Conservation (phyloP, 2,888 invertebrate genomes). For the Tipula lateralis region DNA sequence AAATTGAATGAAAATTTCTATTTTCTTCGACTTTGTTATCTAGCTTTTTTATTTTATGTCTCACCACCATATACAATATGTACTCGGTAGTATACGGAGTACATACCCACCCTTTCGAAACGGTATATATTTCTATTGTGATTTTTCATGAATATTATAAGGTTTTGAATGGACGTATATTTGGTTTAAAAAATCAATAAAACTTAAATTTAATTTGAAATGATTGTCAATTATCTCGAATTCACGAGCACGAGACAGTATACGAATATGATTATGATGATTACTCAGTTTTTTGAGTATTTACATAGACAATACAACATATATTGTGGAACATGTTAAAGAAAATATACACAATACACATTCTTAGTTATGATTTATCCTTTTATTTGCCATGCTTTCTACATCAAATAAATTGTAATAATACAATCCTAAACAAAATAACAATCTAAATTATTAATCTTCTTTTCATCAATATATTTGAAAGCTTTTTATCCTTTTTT, state of each 20-base stretch:
- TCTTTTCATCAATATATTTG: constrained; percentile 7
- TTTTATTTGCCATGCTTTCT: neutral
- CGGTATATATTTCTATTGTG: neutral
- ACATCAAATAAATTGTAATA: neutral
- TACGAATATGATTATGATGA: neutral
- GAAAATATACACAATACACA: neutral
- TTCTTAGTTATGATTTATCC: neutral
- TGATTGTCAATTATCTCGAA: neutral
- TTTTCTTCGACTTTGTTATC: neutral
- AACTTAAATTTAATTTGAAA: neutral
- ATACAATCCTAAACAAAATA: neutral
- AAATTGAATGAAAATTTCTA: constrained; percentile 11
- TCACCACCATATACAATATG: neutral
- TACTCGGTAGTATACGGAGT: neutral
- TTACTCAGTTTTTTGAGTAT: neutral
- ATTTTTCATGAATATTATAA: neutral
- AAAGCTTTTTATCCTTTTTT: constrained; percentile 3
- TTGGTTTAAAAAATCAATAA: neutral
- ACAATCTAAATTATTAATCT: constrained; percentile 20
- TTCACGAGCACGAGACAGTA: neutral
- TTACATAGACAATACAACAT: neutral
- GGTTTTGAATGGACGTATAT: neutral
- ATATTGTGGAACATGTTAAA: neutral
- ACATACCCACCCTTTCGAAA: neutral
- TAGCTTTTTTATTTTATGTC: neutral